Conservation (phyloP, 2,888 invertebrate species). For the Mesoligia furuncula region DNA sequence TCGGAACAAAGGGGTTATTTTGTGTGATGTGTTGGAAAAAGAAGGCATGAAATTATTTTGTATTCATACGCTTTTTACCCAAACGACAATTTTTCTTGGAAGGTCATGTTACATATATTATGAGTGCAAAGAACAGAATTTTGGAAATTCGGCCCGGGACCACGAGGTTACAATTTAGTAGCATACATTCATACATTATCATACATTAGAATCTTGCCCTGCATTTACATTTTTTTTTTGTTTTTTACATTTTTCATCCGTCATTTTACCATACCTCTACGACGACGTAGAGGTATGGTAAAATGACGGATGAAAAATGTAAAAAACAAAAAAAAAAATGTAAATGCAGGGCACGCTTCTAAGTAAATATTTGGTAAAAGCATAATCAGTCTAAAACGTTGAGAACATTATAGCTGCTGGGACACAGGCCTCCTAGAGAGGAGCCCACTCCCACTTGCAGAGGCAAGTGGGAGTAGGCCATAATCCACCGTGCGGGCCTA, state of each 20-base stretch:
- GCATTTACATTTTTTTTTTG: too few species aligned
- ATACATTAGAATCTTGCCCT: neutral
- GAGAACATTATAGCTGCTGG: too few species aligned
- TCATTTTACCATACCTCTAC: neutral
- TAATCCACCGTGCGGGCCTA: too few species aligned
- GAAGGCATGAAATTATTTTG: neutral
- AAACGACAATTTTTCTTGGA: neutral
- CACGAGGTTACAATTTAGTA: neutral
- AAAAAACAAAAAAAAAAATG: too few species aligned
- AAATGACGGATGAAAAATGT: neutral
- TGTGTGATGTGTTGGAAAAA: constrained; percentile 13
- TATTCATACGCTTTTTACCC: neutral
- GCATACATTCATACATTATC: too few species aligned
- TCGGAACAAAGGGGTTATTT: constrained; percentile 25
- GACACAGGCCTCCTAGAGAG: too few species aligned
- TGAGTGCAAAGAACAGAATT: neutral
- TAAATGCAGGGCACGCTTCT: too few species aligned
- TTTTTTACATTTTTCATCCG: neutral
- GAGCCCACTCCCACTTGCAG: too few species aligned
- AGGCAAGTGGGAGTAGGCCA: too few species aligned
- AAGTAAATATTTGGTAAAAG: neutral
- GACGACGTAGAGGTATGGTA: neutral
- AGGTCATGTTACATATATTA: neutral
- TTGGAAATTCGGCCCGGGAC: neutral
- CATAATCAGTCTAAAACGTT: too few species aligned